Evolutionary conservation across 2,797 vertebrate genomes (phyloP).

Genomic region (Anabacerthia variegaticeps): DNA sequence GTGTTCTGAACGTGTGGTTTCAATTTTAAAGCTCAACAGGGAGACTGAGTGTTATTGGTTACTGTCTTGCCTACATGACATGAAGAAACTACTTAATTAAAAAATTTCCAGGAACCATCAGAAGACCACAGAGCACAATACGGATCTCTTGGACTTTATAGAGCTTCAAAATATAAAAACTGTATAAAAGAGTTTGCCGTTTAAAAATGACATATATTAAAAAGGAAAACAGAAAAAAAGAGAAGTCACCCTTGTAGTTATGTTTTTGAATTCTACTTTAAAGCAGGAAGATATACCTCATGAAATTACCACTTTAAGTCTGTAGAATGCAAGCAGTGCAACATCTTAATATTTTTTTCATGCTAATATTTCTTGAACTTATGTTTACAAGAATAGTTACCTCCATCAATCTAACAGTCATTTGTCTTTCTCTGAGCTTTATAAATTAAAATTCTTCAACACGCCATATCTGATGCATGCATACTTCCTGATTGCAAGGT

Average conservation of each 20-base stretch:
- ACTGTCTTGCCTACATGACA: neutral
- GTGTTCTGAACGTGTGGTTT: neutral
- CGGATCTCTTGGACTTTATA: neutral
- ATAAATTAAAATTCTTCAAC: neutral
- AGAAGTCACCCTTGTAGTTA: neutral
- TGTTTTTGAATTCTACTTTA: neutral
- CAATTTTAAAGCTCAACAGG: conserved; percentile 31
- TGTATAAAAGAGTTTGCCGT: neutral
- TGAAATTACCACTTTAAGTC: neutral
- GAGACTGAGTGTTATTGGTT: neutral
- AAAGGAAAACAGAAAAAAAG: neutral
- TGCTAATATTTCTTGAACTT: neutral
- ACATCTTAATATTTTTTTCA: neutral
- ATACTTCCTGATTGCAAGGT: neutral
- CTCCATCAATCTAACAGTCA: neutral
- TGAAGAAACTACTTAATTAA: conserved; percentile 10
- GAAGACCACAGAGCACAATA: neutral
- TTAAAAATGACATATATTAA: neutral
- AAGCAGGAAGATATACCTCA: neutral
- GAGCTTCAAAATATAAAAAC: neutral
- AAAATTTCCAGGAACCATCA: neutral
- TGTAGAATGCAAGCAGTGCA: neutral
- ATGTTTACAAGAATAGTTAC: neutral
- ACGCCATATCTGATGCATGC: neutral
- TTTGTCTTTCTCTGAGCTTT: neutral